A percentile compares a stretch with the other conserved stretches of the same genome.
Evolutionary conservation across 2,113 vertebrate species (phyloP).

Genomic region (Aix galericulata): DNA sequence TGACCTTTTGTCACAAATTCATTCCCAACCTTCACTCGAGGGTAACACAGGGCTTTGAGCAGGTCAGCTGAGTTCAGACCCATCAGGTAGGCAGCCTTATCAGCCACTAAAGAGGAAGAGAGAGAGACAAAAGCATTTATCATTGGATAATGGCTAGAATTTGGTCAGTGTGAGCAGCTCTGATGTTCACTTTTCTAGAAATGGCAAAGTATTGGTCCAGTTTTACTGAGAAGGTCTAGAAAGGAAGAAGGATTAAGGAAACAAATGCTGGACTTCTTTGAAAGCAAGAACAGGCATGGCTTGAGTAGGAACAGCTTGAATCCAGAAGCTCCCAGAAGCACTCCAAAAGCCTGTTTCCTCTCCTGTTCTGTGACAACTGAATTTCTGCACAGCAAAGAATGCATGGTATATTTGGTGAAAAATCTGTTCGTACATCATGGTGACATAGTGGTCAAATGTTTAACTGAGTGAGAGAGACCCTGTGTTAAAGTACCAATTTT

Average conservation of each 20-base stretch:
- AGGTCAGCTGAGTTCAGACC: too few relatives aligned
- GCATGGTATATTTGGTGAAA: not conserved
- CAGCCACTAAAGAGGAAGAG: constrained; percentile 68
- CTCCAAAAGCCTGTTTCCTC: not conserved
- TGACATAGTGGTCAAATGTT: not conserved
- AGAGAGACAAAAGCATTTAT: not conserved
- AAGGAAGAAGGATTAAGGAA: not conserved
- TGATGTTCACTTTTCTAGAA: not conserved
- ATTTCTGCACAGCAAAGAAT: not conserved
- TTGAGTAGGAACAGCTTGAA: not conserved
- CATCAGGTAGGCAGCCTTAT: too few relatives aligned
- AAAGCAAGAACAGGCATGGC: not conserved
- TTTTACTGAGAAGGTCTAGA: not conserved
- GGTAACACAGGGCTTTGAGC: too few relatives aligned
- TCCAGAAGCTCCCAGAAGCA: not conserved
- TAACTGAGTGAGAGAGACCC: not conserved
- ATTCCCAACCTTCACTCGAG: too few relatives aligned
- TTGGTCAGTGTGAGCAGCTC: not conserved
- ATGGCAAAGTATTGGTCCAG: not conserved
- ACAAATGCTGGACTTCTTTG: not conserved
- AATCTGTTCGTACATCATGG: not conserved
- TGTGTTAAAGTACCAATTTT: not conserved
- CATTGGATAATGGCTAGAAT: too few relatives aligned
- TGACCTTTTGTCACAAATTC: too few relatives aligned
- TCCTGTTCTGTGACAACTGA: not conserved